A percentile compares a stretch with the other conserved stretches of the same genome.
Evolutionary conservation across 2,797 vertebrate species (phyloP).

Genomic region (Siniperca undulata): DNA sequence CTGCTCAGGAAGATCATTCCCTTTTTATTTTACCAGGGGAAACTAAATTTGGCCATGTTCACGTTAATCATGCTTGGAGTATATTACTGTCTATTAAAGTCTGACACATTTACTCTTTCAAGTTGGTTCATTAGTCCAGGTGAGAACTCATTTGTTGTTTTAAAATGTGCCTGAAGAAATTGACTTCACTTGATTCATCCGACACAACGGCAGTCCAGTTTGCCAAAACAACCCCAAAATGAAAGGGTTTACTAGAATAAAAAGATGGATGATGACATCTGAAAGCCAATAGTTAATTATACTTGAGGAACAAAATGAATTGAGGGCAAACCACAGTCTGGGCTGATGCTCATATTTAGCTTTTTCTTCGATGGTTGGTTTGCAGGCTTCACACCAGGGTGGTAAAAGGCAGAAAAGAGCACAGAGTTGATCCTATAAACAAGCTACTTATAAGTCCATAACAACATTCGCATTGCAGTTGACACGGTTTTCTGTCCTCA

Average conservation of each 20-base stretch:
- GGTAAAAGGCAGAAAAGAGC: neutral
- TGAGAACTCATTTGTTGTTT: neutral
- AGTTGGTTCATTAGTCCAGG: neutral
- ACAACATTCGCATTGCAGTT: neutral
- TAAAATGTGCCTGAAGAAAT: neutral
- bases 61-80: neutral
- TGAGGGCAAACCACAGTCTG: slow-evolving; percentile 10
- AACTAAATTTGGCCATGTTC: neutral
- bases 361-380: slow-evolving; percentile 12
- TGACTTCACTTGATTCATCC: neutral
- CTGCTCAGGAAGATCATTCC: neutral
- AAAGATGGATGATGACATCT: slow-evolving; percentile 22
- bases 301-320: slow-evolving; percentile 4
- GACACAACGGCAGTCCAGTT: neutral
- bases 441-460: neutral
- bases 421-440: neutral
- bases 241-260: neutral
- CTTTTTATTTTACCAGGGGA: neutral
- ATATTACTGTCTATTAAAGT: neutral
- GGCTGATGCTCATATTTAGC: neutral
- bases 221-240: slow-evolving; percentile 14
- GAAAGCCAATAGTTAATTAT: slow-evolving; percentile 9
- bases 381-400: neutral
- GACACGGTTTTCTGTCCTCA: neutral
- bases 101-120: neutral